Conservation (phyloP, 2,113 vertebrate genomes). For the Alethe diademata region DNA sequence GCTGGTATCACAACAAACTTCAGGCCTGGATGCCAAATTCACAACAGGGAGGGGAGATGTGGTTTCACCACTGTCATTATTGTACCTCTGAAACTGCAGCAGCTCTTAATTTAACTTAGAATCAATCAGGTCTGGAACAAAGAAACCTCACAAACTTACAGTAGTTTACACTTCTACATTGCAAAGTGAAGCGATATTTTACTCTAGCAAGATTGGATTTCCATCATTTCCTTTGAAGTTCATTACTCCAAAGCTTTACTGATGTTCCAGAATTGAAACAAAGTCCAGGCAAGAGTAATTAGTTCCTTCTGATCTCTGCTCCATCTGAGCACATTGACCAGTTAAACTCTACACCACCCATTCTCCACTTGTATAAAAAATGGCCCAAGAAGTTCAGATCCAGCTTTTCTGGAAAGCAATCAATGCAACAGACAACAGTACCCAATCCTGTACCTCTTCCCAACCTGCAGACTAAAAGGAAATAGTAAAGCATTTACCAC, state of each 20-base stretch:
- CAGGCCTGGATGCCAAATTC: neutral
- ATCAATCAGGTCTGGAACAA: neutral
- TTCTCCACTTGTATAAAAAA: neutral
- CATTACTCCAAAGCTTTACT: neutral
- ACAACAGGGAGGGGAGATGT: neutral
- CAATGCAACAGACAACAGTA: neutral
- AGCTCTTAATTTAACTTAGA: neutral
- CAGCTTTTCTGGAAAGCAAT: slow-evolving; percentile 3
- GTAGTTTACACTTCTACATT: neutral
- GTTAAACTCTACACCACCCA: neutral
- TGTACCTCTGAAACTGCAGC: neutral
- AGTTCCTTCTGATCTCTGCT: neutral
- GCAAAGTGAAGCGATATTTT: neutral
- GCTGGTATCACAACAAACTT: neutral
- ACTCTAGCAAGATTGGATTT: neutral
- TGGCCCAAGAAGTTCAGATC: neutral
- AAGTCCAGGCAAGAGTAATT: neutral
- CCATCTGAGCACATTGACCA: neutral
- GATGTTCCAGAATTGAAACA: neutral
- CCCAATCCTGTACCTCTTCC: neutral
- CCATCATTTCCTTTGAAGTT: neutral
- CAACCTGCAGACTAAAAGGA: neutral
- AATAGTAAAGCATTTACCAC: neutral
- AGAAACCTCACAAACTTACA: neutral
- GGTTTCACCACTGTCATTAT: neutral